These are phyloP conservation scores for Petrocephalus schoutedeni DNA, from an alignment of 2,797 vertebrate genomes.

Conservation along the genomic window DNA sequence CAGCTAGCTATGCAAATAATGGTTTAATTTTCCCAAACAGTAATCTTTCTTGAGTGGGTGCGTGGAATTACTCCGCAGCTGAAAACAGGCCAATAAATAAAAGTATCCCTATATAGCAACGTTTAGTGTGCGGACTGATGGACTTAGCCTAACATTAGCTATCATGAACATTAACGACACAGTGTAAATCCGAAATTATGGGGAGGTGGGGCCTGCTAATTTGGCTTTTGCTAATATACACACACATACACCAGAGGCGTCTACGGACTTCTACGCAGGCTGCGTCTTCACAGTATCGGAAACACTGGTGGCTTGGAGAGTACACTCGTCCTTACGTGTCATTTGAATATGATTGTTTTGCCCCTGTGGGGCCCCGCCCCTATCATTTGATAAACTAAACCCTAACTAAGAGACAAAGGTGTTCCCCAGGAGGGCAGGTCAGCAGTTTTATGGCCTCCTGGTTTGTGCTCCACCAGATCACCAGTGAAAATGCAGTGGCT, in stretches of 20 bases:
- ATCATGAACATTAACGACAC: background rate
- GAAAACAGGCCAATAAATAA: background rate
- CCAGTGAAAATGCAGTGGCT: background rate
- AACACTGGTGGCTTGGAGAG: background rate
- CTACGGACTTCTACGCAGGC: background rate
- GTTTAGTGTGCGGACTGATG: background rate
- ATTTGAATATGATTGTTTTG: conserved; percentile 5
- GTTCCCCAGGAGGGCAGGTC: background rate
- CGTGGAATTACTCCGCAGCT: background rate
- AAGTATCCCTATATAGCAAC: background rate
- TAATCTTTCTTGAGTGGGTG: conserved; percentile 17
- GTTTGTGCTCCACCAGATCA: background rate
- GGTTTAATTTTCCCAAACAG: conserved; percentile 17
- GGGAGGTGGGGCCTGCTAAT: background rate
- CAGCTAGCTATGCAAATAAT: conserved; percentile 18
- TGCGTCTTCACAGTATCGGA: background rate
- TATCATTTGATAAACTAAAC: conserved; percentile 41
- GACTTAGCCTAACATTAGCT: background rate
- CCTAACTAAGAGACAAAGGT: conserved; percentile 43
- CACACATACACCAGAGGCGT: background rate
- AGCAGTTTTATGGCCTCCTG: background rate
- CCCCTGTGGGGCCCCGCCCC: conserved; percentile 30
- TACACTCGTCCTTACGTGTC: background rate
- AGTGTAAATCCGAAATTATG: background rate
- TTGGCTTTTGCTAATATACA: background rate